Conservation (phyloP, 2,888 invertebrate species). For the Ennomos quercinarius region DNA sequence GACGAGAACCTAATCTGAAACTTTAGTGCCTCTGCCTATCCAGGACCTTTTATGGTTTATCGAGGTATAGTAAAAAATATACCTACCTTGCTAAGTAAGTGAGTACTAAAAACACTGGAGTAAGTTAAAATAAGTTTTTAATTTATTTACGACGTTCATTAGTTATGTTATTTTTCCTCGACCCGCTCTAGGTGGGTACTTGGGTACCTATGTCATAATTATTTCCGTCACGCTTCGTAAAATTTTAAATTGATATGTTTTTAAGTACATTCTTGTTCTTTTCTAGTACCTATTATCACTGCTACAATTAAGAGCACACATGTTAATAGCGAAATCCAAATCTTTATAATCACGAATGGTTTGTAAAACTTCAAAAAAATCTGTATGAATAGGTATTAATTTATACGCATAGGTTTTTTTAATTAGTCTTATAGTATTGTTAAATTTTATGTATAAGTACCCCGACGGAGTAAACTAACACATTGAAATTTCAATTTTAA, state of each 20-base stretch:
- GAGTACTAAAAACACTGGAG: background rate
- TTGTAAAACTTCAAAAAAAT: conserved; percentile 8
- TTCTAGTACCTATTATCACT: conserved; percentile 26
- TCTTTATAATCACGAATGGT: conserved; percentile 7
- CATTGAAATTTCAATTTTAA: too few relatives aligned
- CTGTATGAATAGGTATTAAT: too few relatives aligned
- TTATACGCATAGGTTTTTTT: too few relatives aligned
- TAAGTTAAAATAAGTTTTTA: conserved; percentile 10
- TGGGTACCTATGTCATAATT: conserved; percentile 43
- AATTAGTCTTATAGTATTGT: too few relatives aligned
- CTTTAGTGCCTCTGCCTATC: too few relatives aligned
- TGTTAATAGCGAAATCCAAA: conserved; percentile 11
- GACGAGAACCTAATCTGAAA: too few relatives aligned
- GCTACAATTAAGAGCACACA: conserved; percentile 17
- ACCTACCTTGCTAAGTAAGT: too few relatives aligned
- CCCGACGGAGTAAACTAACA: too few relatives aligned
- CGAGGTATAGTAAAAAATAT: too few relatives aligned
- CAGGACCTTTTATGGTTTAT: too few relatives aligned
- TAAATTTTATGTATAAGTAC: too few relatives aligned
- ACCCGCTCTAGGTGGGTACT: conserved; percentile 19
- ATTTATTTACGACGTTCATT: conserved; percentile 28
- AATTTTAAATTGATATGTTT: conserved; percentile 50
- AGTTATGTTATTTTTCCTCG: conserved; percentile 20
- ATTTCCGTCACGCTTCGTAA: conserved; percentile 50
- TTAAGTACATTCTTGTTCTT: conserved; percentile 36